phyloP scores from a whole-genome alignment of 2,113 vertebrate species.

The Suricata suricatta region DNA sequence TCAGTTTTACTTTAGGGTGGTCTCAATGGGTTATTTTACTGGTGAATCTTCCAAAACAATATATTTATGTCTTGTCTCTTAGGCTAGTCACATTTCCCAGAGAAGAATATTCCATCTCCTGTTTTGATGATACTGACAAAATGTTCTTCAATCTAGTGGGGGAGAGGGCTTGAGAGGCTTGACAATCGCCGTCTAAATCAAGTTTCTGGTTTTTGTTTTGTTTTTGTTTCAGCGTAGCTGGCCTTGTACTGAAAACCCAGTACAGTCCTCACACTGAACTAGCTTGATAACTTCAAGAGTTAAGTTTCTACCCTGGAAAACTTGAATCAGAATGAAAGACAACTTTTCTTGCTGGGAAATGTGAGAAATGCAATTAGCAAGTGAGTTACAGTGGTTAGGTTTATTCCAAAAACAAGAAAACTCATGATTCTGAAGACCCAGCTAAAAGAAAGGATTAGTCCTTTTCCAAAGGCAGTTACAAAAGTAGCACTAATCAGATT shows the following conservation, averaged over 20 bases:
- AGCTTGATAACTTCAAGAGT: not conserved
- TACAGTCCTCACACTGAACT: not conserved
- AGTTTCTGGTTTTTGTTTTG: not conserved
- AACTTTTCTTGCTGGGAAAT: not conserved
- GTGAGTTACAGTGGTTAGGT: not conserved
- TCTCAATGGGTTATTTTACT: not conserved
- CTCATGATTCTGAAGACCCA: conserved; percentile 40
- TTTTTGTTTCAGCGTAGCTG: not conserved
- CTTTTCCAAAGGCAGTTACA: conserved; percentile 17
- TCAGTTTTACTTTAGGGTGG: not conserved
- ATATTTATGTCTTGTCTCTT: conserved; percentile 38
- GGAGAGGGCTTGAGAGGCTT: not conserved
- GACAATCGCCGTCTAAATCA: not conserved
- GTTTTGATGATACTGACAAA: not conserved
- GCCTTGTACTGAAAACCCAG: not conserved
- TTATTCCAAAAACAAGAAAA: conserved; percentile 51
- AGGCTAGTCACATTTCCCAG: not conserved
- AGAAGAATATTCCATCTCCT: not conserved
- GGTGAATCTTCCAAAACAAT: not conserved
- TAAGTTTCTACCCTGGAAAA: not conserved
- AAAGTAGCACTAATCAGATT: conserved; percentile 54
- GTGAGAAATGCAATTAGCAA: conserved; percentile 38
- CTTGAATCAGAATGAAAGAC: conserved; percentile 18
- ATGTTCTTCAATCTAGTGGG: not conserved
- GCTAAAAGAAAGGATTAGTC: conserved; percentile 23